phyloP scores from a whole-genome alignment of 2,797 vertebrate genomes.

The Coilia nasus region DNA sequence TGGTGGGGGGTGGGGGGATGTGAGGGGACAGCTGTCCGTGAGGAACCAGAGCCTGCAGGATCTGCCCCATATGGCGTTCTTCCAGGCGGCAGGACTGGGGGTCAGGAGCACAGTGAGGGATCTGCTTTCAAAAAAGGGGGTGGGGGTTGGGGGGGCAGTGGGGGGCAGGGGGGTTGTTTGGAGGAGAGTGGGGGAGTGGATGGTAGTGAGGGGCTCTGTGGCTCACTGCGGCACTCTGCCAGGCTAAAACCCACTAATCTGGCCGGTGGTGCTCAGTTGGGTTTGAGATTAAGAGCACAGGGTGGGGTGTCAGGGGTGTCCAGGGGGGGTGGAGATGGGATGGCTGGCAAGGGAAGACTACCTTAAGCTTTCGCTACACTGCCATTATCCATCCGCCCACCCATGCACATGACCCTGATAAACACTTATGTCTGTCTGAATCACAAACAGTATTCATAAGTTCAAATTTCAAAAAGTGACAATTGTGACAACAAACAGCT shows the following conservation, averaged over 20 bases:
- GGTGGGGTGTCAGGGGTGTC: conserved; percentile 28
- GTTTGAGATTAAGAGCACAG: conserved; percentile 67
- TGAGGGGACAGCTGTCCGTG: conserved; percentile 70
- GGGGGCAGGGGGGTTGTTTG: neutral
- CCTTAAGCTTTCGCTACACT: too few species aligned
- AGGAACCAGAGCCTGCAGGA: conserved; percentile 66
- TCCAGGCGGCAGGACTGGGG: conserved; percentile 66
- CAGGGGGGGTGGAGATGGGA: neutral
- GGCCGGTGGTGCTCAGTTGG: conserved; percentile 58
- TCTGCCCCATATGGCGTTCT: conserved; percentile 51
- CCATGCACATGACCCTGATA: neutral
- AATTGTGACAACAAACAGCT: neutral
- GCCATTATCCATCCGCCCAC: conserved; percentile 10
- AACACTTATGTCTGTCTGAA: neutral
- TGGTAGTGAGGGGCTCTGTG: neutral
- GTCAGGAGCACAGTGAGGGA: conserved; percentile 63
- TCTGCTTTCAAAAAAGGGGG: conserved; percentile 63
- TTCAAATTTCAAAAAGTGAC: neutral
- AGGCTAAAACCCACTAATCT: conserved; percentile 62
- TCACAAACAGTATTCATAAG: neutral
- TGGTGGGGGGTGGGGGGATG: conserved; percentile 40
- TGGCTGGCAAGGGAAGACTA: too few species aligned
- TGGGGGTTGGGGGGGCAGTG: neutral
- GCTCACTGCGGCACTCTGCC: conserved; percentile 30
- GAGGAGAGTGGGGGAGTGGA: neutral